A percentile compares a stretch with the other conserved stretches of the same genome.
Evolutionary conservation across 2,113 vertebrate species (phyloP).

Genomic region (Rhea pennata): DNA sequence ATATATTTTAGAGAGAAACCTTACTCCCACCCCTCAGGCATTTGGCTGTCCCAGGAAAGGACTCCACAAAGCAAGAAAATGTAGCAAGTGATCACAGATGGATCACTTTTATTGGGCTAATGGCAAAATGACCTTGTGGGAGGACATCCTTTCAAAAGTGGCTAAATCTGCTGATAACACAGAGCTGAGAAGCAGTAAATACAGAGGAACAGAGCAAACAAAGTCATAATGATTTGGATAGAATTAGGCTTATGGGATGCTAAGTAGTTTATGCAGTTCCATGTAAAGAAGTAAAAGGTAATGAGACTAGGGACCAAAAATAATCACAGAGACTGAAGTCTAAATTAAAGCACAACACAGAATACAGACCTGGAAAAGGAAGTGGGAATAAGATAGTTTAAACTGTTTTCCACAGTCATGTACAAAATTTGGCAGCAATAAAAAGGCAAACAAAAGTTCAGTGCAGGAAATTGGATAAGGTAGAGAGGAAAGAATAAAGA

Average conservation of each 20-base stretch:
- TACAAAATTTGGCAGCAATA: constrained; percentile 20
- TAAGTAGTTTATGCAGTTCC: constrained; percentile 65
- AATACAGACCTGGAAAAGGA: constrained; percentile 44
- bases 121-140: constrained; percentile 20
- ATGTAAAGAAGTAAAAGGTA: constrained; percentile 66
- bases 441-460: neutral
- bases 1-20: neutral
- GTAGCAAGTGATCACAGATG: neutral
- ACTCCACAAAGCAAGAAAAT: neutral
- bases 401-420: constrained; percentile 6
- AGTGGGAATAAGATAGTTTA: neutral
- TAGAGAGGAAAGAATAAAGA: neutral
- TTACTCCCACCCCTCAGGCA: neutral
- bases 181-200: constrained; percentile 64
- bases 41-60: neutral
- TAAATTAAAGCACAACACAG: constrained; percentile 49
- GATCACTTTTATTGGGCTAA: constrained; percentile 9
- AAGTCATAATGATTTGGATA: constrained; percentile 65
- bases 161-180: constrained; percentile 62
- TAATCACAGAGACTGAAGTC: constrained; percentile 8
- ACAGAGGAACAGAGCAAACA: constrained; percentile 72
- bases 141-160: constrained; percentile 50
- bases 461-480: constrained; percentile 25
- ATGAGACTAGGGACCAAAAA: constrained; percentile 56
- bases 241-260: constrained; percentile 70